Conservation (phyloP, 2,888 invertebrate species). For the Tolmerus cingulatus region DNA sequence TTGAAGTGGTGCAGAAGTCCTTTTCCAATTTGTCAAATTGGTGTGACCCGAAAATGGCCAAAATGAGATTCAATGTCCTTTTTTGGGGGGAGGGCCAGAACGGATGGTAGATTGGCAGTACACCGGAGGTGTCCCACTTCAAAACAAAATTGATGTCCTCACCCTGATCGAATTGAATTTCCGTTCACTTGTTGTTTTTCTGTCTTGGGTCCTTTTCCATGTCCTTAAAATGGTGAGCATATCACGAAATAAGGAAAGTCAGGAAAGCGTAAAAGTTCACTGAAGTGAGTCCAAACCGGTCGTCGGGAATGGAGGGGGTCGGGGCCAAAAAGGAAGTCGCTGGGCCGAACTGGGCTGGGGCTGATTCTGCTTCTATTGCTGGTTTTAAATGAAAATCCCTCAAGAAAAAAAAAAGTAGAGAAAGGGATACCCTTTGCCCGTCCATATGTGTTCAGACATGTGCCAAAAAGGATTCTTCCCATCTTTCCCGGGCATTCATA, state of each 20-base stretch:
- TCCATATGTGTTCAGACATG: constrained; percentile 34
- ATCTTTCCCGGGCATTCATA: constrained; percentile 11
- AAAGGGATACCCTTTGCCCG: constrained; percentile 24
- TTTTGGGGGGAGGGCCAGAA: neutral
- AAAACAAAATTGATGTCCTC: neutral
- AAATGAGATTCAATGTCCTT: neutral
- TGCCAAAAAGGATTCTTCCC: constrained; percentile 30
- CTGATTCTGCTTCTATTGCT: neutral
- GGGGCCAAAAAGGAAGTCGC: neutral
- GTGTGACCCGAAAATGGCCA: neutral
- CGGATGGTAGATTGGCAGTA: neutral
- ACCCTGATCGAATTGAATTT: neutral
- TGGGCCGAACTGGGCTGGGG: neutral
- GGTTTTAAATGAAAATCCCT: constrained; percentile 36
- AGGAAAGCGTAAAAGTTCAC: constrained; percentile 50
- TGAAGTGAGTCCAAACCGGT: constrained; percentile 48
- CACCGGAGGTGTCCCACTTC: neutral
- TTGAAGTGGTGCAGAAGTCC: neutral
- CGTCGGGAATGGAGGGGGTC: neutral
- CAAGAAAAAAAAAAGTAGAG: neutral
- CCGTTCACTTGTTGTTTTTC: constrained; percentile 27
- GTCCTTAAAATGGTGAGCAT: constrained; percentile 32
- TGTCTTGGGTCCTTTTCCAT: constrained; percentile 32
- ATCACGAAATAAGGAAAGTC: constrained; percentile 44
- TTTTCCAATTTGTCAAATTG: neutral